A percentile compares a stretch with the other conserved stretches of the same genome.
phyloP scores from a whole-genome alignment of 35 echinoderm and acorn worm genomes.

The Lytechinus variegatus region DNA sequence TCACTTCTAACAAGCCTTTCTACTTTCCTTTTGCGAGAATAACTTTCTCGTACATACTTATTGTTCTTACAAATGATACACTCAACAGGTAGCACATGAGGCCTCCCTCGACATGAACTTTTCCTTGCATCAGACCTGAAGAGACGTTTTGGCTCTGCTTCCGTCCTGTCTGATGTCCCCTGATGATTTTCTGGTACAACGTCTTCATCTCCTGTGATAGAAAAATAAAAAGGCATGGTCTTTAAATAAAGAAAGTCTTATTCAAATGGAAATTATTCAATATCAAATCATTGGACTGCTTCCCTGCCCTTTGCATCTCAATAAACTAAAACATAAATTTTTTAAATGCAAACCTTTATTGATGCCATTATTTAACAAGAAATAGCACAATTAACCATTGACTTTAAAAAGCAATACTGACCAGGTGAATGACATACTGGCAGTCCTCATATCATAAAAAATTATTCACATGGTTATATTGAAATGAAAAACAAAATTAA shows the following conservation, averaged over 20 bases:
- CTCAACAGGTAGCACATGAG: no score
- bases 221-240: neutral
- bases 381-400: neutral
- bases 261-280: neutral
- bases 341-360: no score
- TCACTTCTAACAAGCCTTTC: conserved; percentile 6
- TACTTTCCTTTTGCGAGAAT: neutral
- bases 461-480: neutral
- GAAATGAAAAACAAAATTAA: neutral
- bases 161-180: neutral
- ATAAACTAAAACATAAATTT: no score
- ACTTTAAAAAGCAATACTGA: neutral
- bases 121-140: neutral
- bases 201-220: neutral
- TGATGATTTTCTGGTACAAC: neutral
- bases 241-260: neutral
- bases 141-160: neutral
- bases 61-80: no score
- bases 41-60: neutral
- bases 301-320: neutral
- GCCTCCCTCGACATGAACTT: no score
- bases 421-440: no score
- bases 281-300: no score
- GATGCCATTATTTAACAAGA: neutral
- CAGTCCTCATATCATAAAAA: neutral